These are phyloP conservation scores for Mystacornis crossleyi DNA, from an alignment of 2,113 vertebrate species.

Conservation along the genomic window DNA sequence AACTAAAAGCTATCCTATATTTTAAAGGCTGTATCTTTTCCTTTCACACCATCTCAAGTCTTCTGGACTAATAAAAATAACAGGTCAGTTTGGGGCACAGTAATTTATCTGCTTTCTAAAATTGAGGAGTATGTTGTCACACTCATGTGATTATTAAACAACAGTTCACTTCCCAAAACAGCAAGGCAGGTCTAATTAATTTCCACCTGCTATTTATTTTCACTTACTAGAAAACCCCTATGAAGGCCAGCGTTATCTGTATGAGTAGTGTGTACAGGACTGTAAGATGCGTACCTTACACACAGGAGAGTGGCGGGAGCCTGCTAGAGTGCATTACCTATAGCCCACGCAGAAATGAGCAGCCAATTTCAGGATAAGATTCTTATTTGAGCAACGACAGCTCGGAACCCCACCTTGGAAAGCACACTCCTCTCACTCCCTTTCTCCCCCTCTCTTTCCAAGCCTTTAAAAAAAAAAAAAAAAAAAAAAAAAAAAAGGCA, in stretches of 20 bases:
- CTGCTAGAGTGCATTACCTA: not conserved
- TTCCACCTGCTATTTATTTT: conserved; percentile 44
- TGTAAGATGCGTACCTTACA: not conserved
- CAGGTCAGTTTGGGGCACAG: not conserved
- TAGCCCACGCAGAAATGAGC: conserved; percentile 39
- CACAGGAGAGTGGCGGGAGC: not conserved
- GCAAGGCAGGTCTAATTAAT: conserved; percentile 24
- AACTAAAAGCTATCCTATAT: not conserved
- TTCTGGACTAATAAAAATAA: conserved; percentile 21
- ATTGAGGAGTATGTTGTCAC: conserved; percentile 9
- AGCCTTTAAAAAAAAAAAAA: not conserved
- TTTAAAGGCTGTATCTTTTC: not conserved
- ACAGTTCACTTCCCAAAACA: conserved; percentile 34
- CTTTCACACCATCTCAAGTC: not conserved
- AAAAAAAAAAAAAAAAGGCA: not conserved
- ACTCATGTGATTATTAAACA: conserved; percentile 27
- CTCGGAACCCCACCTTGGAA: conserved; percentile 34
- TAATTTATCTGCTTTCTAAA: conserved; percentile 48
- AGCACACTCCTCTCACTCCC: conserved; percentile 8
- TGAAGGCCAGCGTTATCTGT: not conserved
- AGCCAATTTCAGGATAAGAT: conserved; percentile 29
- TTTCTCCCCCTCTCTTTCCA: not conserved
- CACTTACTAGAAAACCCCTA: not conserved
- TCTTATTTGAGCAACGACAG: conserved; percentile 3
- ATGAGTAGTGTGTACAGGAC: not conserved